Percentiles rank a stretch among this genome's conserved stretches.
Evolutionary conservation across 2,797 vertebrate species (phyloP).

Genomic region (Xenentodon cancila): DNA sequence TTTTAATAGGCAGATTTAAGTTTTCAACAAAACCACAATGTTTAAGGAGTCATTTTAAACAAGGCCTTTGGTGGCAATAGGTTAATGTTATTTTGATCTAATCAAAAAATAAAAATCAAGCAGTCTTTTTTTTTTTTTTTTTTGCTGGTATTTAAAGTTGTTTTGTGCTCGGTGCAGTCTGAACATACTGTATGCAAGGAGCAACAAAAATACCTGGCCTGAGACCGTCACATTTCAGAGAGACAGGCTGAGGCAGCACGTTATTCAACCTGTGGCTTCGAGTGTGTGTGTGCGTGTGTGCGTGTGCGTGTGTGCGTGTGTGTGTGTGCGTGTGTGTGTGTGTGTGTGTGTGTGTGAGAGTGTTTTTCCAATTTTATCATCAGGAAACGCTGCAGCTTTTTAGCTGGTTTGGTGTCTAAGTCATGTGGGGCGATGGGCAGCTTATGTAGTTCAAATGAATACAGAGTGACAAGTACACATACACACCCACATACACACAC

Average conservation of each 20-base stretch:
- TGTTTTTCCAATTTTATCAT: conserved; percentile 51
- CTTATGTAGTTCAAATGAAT: conserved; percentile 64
- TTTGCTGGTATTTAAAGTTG: conserved; percentile 6
- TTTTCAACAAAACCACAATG: too few relatives aligned
- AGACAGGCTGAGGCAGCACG: conserved; percentile 55
- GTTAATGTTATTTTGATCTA: not conserved
- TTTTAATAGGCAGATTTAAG: too few relatives aligned
- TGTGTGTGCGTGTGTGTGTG: too few relatives aligned
- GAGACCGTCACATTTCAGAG: conserved; percentile 45
- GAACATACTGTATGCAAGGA: conserved; percentile 1
- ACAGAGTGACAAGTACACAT: conserved; percentile 31
- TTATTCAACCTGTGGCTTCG: conserved; percentile 22
- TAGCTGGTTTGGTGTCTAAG: conserved; percentile 59
- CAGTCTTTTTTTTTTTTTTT: not conserved
- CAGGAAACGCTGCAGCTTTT: conserved; percentile 56
- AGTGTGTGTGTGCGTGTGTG: conserved; percentile 30
- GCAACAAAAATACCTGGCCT: conserved; percentile 28
- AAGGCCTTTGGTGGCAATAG: too few relatives aligned
- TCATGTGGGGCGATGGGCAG: conserved; percentile 73
- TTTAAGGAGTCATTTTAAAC: too few relatives aligned
- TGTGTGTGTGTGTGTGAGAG: too few relatives aligned
- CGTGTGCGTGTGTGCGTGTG: not conserved
- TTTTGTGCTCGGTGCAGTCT: not conserved
- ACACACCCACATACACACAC: conserved; percentile 36
- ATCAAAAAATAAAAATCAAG: not conserved